These are phyloP conservation scores for Arvicola amphibius DNA, from an alignment of 2,797 vertebrate species.

Conservation along the genomic window DNA sequence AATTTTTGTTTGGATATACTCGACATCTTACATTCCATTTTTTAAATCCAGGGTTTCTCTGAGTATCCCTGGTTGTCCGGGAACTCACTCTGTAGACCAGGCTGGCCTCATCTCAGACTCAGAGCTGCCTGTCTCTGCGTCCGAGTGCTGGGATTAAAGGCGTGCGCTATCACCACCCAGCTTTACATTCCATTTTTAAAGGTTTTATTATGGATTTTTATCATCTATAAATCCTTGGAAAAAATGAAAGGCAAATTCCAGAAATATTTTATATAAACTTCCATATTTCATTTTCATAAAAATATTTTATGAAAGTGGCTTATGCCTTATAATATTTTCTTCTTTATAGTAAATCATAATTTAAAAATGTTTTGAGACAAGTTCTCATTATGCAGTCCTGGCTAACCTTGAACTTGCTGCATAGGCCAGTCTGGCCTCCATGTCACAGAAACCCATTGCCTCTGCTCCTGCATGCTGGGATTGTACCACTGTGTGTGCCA, in stretches of 20 bases:
- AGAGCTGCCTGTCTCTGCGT: not conserved
- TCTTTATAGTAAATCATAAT: not conserved
- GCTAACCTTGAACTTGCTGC: not conserved
- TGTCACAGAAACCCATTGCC: not conserved
- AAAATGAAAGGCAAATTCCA: not conserved
- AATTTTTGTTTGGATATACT: not conserved
- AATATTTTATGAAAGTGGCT: not conserved
- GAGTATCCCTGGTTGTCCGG: not conserved
- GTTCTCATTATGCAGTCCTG: not conserved
- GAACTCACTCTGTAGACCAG: not conserved
- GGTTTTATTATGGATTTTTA: not conserved
- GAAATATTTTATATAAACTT: not conserved
- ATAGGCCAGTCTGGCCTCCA: not conserved
- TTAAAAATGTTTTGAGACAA: not conserved
- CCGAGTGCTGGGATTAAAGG: not conserved
- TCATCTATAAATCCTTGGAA: not conserved
- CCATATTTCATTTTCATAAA: not conserved
- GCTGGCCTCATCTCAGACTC: not conserved
- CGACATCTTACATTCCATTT: not conserved
- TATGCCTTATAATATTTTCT: not conserved
- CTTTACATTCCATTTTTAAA: not conserved
- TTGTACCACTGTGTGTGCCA: not conserved
- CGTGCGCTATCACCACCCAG: fast-evolving
- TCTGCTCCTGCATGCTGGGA: not conserved
- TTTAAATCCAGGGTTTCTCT: not conserved